Evolutionary conservation across 2,888 invertebrate genomes (phyloP), one percentile per base, ranked within the genome.

Genomic region (Caenorhabditis wallacei): DNA sequence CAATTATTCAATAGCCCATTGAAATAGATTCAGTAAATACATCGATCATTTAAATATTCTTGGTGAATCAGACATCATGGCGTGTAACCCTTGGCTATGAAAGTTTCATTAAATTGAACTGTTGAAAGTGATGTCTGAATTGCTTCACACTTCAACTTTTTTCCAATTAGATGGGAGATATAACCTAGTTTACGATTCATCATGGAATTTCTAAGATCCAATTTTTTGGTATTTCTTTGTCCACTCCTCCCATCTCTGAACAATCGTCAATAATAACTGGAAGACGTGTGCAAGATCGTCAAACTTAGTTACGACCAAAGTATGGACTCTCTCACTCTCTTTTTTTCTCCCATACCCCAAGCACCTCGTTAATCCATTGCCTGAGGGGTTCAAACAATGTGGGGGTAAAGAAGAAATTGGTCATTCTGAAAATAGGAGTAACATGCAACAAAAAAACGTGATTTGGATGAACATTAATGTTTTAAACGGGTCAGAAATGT

Each of bases 281-380:
- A 56, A 51, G 30, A 64, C n/a, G 51, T 64, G 30, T 64, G 64
- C 51, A 64, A 63, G 26, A 63, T 63, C 46, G 26, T 48, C 20
- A 22, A 48, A 48, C 57, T 46, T 37, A 35, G 43, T 46, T 26
- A 48, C 74, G 75, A 75, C 75, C 75, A 75, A 75, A 75, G 75
- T 75, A 48, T 75, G 57, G 46, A 66, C 54, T 22, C 48, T 59
- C 11, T n/a, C 40, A 48, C 30, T 46, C 37, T 30, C 37, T 43
- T 48, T 57, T 20, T 24, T 56, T 18, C 53, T 53, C 22, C 61
- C 43, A 24, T 51, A 63, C 46, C 13, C 46, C 43, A 51, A 66
- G 66, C 53, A 51, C 22, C 35, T 20, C 35, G 30, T 35, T 66
- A 75, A 66, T 66, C 66, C 75, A 24, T 51, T 18, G 75, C 75